Percentiles rank a stretch among this genome's conserved stretches.
These are phyloP conservation scores for Rousettus leschenaultii DNA, from an alignment of 2,113 vertebrate genomes.

Conservation along the genomic window DNA sequence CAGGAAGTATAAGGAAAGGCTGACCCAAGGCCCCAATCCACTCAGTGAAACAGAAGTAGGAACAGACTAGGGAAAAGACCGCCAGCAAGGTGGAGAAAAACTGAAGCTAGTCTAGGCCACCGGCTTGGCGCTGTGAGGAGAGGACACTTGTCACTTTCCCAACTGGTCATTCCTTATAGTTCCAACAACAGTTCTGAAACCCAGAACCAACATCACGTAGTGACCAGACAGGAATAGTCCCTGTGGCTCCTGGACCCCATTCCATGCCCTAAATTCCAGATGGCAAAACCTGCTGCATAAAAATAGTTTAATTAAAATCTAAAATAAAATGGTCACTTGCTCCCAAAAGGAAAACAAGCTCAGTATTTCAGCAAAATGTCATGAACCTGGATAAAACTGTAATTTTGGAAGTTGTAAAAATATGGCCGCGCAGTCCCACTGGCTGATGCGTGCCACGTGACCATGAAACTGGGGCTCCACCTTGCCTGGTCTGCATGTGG, in stretches of 20 bases:
- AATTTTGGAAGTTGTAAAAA: slow-evolving; percentile 67
- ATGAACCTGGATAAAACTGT: slow-evolving; percentile 46
- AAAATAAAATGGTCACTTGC: slow-evolving; percentile 54
- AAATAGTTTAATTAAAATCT: slow-evolving; percentile 51
- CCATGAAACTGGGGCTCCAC: not conserved
- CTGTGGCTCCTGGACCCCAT: slow-evolving; percentile 18
- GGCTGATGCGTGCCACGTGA: slow-evolving; percentile 1
- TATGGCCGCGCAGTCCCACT: not conserved
- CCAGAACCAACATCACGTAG: not conserved
- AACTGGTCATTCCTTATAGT: not conserved
- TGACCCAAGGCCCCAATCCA: not conserved
- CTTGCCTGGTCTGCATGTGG: not conserved
- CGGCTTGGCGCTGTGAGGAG: not conserved
- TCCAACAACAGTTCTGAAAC: not conserved
- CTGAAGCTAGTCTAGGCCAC: not conserved
- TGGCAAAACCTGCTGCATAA: slow-evolving; percentile 32
- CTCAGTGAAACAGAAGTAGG: not conserved
- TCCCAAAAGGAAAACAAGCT: slow-evolving; percentile 44
- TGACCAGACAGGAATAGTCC: not conserved
- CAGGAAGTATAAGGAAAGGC: not conserved
- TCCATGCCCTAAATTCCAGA: slow-evolving; percentile 22
- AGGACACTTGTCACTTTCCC: not conserved
- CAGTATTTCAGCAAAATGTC: slow-evolving; percentile 49
- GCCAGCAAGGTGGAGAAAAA: not conserved
- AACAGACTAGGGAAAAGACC: not conserved